Base-by-base conservation (phyloP, 2,113 vertebrate species). In the Cyprinodon tularosa region DNA sequence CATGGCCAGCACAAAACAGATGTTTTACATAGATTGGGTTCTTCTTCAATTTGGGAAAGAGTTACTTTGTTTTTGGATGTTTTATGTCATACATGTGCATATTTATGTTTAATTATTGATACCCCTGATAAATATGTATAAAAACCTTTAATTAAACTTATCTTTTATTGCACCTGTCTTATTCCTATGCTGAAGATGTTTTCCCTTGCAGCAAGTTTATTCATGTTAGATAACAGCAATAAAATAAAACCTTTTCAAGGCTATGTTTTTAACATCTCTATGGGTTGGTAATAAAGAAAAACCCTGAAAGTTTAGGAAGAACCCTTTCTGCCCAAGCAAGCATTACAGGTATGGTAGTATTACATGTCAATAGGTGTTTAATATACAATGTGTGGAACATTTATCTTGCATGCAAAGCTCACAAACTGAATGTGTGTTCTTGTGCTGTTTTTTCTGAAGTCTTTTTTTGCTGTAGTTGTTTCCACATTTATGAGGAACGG, bases 1-100 rank as follows among this genome's bases (percentile, higher is more conserved):
- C 29, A 29, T 29, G 29, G 29, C 29, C 1, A 29, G 29, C 29
- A 29, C 29, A 29, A 29, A 29, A 29, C 29, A 29, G 29, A 29
- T 29, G 29, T 29, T 29, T 84, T 78, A 70, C 59, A 44, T 76
- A 87, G 90, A 85, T 74, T 90, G 88, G 47, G 76, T 81, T 69
- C 72, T 62, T 72, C 68, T 81, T 73, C 4, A 73, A 77, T 63
- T 17, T 69, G 76, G 42, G 44, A 8, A 36, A 36, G 8, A 38
- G 39, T 12, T 68, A 37, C 36, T 66, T 17, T 17, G 13, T 6
- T 53, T 50, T 53, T 53, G 48, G 6, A 53, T 70, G 40, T 44
- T 53, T 36, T 69, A 63, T 1, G 5, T 20, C 39, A 42, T 38
- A 36, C 15, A 66, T 36, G 42, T 53, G 2, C 12, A 70, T 22